Percentiles rank a stretch among this genome's conserved stretches.
Conservation (phyloP, 2,888 invertebrate genomes). For the Tanypteryx hageni region DNA sequence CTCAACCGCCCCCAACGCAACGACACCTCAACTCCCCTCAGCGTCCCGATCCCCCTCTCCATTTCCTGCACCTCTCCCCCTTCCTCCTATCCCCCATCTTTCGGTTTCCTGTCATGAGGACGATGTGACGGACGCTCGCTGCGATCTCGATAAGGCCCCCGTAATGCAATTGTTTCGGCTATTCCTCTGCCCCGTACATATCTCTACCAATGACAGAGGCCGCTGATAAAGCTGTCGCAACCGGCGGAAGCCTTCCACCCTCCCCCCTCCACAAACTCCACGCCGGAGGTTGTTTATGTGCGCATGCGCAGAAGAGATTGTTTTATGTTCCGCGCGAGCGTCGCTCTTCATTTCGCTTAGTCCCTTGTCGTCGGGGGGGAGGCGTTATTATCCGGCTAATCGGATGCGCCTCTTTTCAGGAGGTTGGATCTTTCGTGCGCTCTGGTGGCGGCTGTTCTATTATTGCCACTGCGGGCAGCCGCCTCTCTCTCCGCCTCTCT, state of each 20-base stretch:
- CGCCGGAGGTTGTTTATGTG: not conserved
- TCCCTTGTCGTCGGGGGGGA: constrained; percentile 12
- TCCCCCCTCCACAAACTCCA: too few relatives aligned
- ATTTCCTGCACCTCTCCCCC: not conserved
- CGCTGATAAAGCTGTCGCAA: constrained; percentile 11
- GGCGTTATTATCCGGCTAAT: not conserved
- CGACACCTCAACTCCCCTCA: not conserved
- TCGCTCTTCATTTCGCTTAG: not conserved
- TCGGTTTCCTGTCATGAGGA: not conserved
- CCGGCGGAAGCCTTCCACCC: not conserved
- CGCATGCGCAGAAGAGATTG: not conserved
- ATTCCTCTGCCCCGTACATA: not conserved
- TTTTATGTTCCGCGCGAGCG: not conserved
- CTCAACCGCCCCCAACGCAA: not conserved
- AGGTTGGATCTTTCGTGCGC: not conserved
- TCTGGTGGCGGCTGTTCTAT: not conserved
- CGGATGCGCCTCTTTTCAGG: not conserved
- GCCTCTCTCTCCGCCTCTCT: not conserved
- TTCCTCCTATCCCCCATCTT: not conserved
- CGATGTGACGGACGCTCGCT: not conserved
- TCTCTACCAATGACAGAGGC: constrained; percentile 13
- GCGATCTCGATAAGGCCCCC: not conserved
- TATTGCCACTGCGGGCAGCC: not conserved
- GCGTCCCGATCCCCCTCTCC: not conserved
- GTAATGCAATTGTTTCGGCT: constrained; percentile 1